Base-by-base conservation (phyloP, 2,113 vertebrate genomes). In the Corvus cornix region DNA sequence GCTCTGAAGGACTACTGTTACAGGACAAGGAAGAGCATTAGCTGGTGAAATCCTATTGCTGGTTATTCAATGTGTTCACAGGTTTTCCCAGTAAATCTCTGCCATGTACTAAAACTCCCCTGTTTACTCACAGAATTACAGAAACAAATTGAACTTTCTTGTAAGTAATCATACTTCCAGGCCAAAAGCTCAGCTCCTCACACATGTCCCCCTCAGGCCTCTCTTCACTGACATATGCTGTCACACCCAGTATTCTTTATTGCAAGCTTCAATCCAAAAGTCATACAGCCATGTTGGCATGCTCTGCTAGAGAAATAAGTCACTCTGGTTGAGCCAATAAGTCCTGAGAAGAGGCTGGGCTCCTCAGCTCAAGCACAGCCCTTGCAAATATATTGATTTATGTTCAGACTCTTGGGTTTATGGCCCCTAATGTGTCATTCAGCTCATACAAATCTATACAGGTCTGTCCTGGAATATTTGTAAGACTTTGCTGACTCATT, bases 311-410 rank as follows among this genome's bases (percentile, higher is more conserved):
- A 91, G 33, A 13, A 94, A 3, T 55, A 63, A 74, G 7, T 48
- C 56, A 30, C 46, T 64, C 11, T 13, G 1, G 11, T 5, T 72
- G 56, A 91, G 16, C 12, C 51, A 74, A 8, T 62, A 80, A 70
- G 48, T 9, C 10, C 30, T 64, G 15, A 43, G 63, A 48, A 68
- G 74, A 84, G 21, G 8, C 64, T 59, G 43, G 9, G 6, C 43
- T 93, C 13, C 39, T 77, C 81, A 93, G 39, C 48, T 81, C 35
- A 84, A 84, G 24, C 52, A 68, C 33, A 95, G 15, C 21, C 48
- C 18, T 91, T 62, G 15, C 18, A 87, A 68, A 52, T 52, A 21
- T 23, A 59, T 60, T 72, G 48, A 81, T 93, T 66, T 59, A 9
- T 18, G 14, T 67, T 89, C 74, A 93, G 35, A 7, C 16, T 84